Base-by-base conservation (phyloP, 2,888 invertebrate species). In the Cristatella mucedo region DNA sequence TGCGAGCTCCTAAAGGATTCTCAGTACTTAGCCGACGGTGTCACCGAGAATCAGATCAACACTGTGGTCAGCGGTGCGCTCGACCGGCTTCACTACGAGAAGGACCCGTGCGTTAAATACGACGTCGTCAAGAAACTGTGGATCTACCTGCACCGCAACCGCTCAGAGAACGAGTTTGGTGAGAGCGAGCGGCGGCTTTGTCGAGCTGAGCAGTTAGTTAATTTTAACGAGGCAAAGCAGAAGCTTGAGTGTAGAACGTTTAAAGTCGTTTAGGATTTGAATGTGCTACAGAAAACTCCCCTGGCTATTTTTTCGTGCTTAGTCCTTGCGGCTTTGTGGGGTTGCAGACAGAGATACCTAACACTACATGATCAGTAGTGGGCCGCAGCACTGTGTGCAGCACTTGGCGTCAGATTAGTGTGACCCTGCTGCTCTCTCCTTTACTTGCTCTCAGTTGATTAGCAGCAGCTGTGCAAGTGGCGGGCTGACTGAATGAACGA, bases 21-120 rank as follows among this genome's bases (percentile, higher is more conserved):
- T 0, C 77, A 77, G 52, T 79, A 76, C 47, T 49, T 72, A 29
- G 66, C 70, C 2, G 65, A 67, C 6, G 65, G 63, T 18, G 58
- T 62, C 13, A 66, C 67, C 36, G 69, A 68, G 44, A 41, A 33
- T 26, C 33, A 33, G 29, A 34, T 33, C 36, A 36, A 36, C 13
- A 36, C 36, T 7, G 36, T 36, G 13, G 63, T 91, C 0, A 84
- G 85, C 44, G 82, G 86, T 1, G 86, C 87, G 0, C 66, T 93
- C 33, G 91, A 93, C 58, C 71, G 87, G 15, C 74, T 93, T 60
- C 82, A 87, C 53, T 81, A 80, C 7, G 82, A 89, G 49, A 76
- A 78, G 41, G 91, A 91, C 68, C 89, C 91, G 0, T 83, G 87
- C 53, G 87, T 91, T 1, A 81, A 84, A 53, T 91, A 87, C 58